Conservation (phyloP, 2,113 vertebrate genomes). For the Capricornis sumatraensis region DNA sequence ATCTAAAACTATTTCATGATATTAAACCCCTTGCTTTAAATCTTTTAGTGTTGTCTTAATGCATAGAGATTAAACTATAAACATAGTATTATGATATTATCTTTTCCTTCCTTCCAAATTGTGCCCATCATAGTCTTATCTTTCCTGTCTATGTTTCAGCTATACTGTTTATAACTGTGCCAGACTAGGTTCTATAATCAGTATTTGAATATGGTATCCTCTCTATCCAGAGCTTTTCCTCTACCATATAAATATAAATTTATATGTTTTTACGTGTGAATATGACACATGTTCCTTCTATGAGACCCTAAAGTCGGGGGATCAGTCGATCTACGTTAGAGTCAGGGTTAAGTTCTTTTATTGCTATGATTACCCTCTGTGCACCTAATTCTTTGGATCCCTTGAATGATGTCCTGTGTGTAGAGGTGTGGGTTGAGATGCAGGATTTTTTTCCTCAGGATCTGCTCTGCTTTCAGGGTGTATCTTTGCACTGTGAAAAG, state of each 20-base stretch:
- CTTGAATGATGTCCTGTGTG: not conserved
- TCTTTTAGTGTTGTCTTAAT: not conserved
- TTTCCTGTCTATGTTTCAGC: not conserved
- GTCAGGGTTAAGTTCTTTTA: not conserved
- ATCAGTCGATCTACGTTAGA: not conserved
- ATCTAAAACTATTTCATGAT: not conserved
- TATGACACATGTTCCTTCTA: not conserved
- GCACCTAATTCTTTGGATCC: not conserved
- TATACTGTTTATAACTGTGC: not conserved
- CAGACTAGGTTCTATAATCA: not conserved
- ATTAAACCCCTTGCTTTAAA: not conserved
- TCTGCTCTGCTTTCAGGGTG: not conserved
- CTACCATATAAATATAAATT: not conserved
- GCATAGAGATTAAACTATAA: not conserved
- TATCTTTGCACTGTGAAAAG: not conserved
- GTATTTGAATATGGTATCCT: not conserved
- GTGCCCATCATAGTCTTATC: not conserved
- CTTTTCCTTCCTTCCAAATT: not conserved
- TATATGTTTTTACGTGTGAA: not conserved
- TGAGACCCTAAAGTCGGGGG: not conserved
- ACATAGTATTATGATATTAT: not conserved
- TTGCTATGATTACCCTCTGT: not conserved
- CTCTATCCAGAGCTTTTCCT: not conserved
- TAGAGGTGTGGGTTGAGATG: not conserved
- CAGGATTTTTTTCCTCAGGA: not conserved